Percentiles rank a stretch among this genome's conserved stretches.
phyloP scores from a whole-genome alignment of 2,888 invertebrate genomes.

The Drosophila mercatorum region DNA sequence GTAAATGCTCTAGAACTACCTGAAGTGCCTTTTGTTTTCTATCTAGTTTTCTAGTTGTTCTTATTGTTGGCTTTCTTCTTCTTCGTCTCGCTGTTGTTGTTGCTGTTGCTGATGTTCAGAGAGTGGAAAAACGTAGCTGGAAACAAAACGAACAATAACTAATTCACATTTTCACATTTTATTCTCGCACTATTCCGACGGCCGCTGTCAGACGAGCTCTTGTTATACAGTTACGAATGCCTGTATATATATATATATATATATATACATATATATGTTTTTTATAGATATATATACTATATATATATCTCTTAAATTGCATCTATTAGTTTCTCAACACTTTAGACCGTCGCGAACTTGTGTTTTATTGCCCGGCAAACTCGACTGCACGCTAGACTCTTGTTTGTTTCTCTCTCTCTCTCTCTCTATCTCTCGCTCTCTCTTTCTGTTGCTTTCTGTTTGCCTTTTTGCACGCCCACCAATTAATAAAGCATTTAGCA shows the following conservation, averaged over 20 bases:
- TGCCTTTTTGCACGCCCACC: constrained; percentile 21
- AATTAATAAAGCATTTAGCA: constrained; percentile 16
- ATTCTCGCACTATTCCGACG: constrained; percentile 27
- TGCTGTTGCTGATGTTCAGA: constrained; percentile 43
- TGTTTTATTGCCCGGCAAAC: constrained; percentile 12
- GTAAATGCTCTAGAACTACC: constrained; percentile 36
- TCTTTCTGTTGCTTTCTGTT: not conserved
- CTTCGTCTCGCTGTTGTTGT: not conserved
- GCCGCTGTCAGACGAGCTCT: constrained; percentile 10
- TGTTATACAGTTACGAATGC: constrained; percentile 24
- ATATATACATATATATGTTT: not conserved
- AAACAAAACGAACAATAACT: constrained; percentile 48
- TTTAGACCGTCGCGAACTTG: constrained; percentile 15
- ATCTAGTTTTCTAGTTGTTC: constrained; percentile 2
- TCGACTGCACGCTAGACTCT: constrained; percentile 27
- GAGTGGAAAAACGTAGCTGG: constrained; percentile 57
- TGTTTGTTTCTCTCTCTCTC: not conserved
- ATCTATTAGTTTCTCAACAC: constrained; percentile 50
- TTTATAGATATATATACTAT: not conserved
- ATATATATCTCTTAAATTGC: constrained; percentile 12
- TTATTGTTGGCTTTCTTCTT: constrained; percentile 21
- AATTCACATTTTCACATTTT: constrained; percentile 32
- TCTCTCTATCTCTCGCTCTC: no score
- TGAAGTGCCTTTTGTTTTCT: constrained; percentile 34
- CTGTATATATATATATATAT: constrained; percentile 15